Conservation (phyloP, 1,140 invertebrate species). For the Bombus cullumanus region DNA sequence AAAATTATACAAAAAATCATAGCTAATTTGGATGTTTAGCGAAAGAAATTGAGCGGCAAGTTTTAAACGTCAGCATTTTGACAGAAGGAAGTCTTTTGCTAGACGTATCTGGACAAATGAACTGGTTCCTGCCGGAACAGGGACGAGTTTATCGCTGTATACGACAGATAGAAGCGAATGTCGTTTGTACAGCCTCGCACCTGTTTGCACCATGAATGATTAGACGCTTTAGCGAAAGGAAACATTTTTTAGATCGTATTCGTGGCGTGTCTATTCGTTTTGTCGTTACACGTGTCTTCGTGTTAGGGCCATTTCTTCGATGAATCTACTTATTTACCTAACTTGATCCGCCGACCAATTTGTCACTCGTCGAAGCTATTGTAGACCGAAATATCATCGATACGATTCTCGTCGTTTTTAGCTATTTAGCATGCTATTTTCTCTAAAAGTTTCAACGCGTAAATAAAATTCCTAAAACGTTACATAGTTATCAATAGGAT, state of each 20-base stretch:
- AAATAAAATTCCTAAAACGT: not conserved
- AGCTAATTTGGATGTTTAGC: too few relatives aligned
- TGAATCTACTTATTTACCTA: constrained; percentile 11
- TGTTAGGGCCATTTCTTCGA: constrained; percentile 5
- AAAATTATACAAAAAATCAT: too few relatives aligned
- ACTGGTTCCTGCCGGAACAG: constrained; percentile 44
- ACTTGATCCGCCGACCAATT: constrained; percentile 33
- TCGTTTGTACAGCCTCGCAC: constrained; percentile 45
- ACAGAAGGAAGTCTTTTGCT: not conserved
- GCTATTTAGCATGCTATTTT: not conserved
- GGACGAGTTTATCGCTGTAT: constrained; percentile 46
- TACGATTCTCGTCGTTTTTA: not conserved
- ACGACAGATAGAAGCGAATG: constrained; percentile 61
- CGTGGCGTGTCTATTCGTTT: not conserved
- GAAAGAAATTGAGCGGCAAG: too few relatives aligned
- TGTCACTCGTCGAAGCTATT: constrained; percentile 36
- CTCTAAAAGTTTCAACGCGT: not conserved
- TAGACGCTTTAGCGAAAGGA: constrained; percentile 25
- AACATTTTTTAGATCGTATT: constrained; percentile 1
- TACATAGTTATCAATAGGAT: not conserved
- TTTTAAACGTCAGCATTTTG: too few relatives aligned
- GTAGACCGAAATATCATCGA: constrained; percentile 4
- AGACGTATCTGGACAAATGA: constrained; percentile 28
- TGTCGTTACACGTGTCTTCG: constrained; percentile 37
- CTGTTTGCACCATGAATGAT: constrained; percentile 49